Base-by-base conservation (phyloP, 2,888 invertebrate genomes). In the Falcaria lacertinaria region DNA sequence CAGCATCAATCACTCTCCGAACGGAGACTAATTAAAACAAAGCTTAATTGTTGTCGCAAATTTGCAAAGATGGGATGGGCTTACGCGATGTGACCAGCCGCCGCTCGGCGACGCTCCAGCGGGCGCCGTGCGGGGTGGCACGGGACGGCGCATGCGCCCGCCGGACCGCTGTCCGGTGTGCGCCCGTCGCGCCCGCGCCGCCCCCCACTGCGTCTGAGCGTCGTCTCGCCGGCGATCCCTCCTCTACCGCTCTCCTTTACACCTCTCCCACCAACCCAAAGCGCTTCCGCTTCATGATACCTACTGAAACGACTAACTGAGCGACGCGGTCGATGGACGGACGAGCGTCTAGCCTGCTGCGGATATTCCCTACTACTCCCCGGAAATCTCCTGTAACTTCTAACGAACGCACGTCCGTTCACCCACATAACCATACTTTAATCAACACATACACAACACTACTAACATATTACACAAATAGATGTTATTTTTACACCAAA, bases 1-100 rank as follows among this genome's bases (percentile, higher is more conserved):
- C 87, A 78, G 79, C 82, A 80, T 78, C 83, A 80, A 79, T 71
- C 63, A 76, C 79, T 80, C 78, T 77, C 73, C 52, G 65, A 73
- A 67, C 45, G 62, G 77, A 71, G 74, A 79, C 66, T 63, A 58
- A 60, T 67, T 59, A 62, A 72, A 86, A 87, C 87, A 85, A 86
- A 88, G 89, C 89, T 89, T 89, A 89, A 89, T 89, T 89, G 89
- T 89, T 89, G 89, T 89, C 87, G 89, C 80, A 80, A 87, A 74
- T 49, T 82, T 82, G 85, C 78, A 84, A 88, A 80, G 58, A 90
- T 91, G 92, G 92, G 92, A 92, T 92, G 92, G 92, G 92, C 91
- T 91, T 91, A 91, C 91, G 92, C 92, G 91, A 92, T 92, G 91
- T 91, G 91, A 92, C 91, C 92, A 92, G 89, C 89, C 91, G 91